Percentiles rank a stretch among this genome's conserved stretches.
phyloP scores from a whole-genome alignment of 1,140 invertebrate genomes.

The Magallana gigas region DNA sequence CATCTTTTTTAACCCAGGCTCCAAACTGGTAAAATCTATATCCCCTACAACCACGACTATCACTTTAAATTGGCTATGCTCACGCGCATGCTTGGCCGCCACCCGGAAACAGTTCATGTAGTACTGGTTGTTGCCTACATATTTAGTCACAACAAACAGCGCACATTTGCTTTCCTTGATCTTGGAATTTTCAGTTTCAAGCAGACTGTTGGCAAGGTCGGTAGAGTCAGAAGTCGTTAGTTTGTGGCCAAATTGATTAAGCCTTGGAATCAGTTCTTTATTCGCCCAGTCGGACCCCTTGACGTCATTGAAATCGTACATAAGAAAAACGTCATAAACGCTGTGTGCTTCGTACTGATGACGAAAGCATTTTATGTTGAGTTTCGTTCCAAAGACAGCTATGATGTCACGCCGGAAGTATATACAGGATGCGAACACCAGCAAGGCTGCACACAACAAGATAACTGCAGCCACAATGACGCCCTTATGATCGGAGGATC shows the following conservation, averaged over 20 bases:
- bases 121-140: slow-evolving; percentile 45
- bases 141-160: slow-evolving; percentile 48
- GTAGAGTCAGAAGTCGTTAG: slow-evolving; percentile 42
- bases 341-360: slow-evolving; percentile 39
- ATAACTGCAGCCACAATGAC: slow-evolving; percentile 43
- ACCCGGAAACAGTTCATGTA: slow-evolving; percentile 44
- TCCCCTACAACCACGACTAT: slow-evolving; percentile 54
- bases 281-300: slow-evolving; percentile 53
- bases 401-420: slow-evolving; percentile 54
- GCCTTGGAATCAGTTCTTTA: slow-evolving; percentile 36
- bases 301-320: slow-evolving; percentile 52
- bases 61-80: slow-evolving; percentile 43
- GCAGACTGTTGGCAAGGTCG: slow-evolving; percentile 13
- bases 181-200: slow-evolving; percentile 5
- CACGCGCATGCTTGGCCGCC: slow-evolving; percentile 40
- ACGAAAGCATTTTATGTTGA: slow-evolving; percentile 43
- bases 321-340: slow-evolving; percentile 51
- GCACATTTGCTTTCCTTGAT: slow-evolving; percentile 51
- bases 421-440: slow-evolving; percentile 25
- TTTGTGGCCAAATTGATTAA: slow-evolving; percentile 43
- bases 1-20: slow-evolving; percentile 46
- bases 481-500: not conserved
- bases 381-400: slow-evolving; percentile 43
- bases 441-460: slow-evolving; percentile 8
- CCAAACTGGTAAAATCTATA: slow-evolving; percentile 44